Percentiles rank a stretch among this genome's conserved stretches.
Conservation (phyloP, 2,888 invertebrate species). For the Orthosia cruda region DNA sequence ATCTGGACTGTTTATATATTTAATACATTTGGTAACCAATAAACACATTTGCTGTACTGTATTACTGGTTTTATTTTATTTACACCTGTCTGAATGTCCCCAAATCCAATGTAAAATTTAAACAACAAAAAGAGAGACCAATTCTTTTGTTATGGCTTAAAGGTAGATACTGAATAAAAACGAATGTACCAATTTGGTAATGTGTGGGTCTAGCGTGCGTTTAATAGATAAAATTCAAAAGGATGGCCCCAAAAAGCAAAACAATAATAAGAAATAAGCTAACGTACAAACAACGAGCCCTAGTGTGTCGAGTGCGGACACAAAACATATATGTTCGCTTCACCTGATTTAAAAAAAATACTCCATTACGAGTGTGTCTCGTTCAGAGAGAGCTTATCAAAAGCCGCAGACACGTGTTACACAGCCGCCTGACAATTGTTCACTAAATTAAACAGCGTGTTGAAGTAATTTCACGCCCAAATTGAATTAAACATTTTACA, state of each 20-base stretch:
- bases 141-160: neutral
- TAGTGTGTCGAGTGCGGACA: constrained; percentile 1
- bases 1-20: constrained; percentile 74
- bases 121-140: neutral
- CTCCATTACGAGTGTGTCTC: neutral
- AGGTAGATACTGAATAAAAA: neutral
- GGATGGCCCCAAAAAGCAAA: neutral
- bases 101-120: neutral
- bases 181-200: neutral
- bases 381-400: neutral
- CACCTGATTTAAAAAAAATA: constrained; percentile 3
- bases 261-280: constrained; percentile 2
- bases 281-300: neutral
- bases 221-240: constrained; percentile 2
- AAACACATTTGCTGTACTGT: constrained; percentile 82
- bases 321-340: neutral
- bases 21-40: constrained; percentile 76
- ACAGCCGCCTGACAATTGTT: neutral
- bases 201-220: neutral
- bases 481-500: constrained; percentile 15
- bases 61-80: constrained; percentile 66
- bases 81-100: neutral
- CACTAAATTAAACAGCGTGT: constrained; percentile 5
- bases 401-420: neutral
- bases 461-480: constrained; percentile 5